These are phyloP conservation scores for Nautilus pompilius DNA, from an alignment of 1,140 invertebrate genomes.

Conservation along the genomic window DNA sequence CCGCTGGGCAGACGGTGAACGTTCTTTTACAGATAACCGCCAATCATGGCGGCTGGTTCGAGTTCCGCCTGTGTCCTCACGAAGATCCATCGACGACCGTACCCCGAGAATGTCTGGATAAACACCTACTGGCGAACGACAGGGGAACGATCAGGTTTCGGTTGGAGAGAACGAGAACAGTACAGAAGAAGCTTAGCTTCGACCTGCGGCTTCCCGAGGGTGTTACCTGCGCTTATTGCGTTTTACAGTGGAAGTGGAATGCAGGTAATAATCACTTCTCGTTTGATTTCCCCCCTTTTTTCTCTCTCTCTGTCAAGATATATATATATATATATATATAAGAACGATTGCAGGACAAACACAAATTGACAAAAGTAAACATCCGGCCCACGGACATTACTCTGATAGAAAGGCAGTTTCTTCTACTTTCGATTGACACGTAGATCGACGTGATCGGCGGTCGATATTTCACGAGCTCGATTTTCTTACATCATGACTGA, in stretches of 20 bases:
- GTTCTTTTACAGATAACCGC: conserved; percentile 32
- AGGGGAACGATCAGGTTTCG: conserved; percentile 7
- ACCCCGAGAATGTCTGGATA: conserved; percentile 25
- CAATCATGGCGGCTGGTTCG: conserved; percentile 39
- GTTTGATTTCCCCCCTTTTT: neutral
- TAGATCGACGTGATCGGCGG: too few species aligned
- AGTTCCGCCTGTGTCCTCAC: conserved; percentile 39
- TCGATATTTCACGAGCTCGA: too few species aligned
- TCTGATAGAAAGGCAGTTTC: too few species aligned
- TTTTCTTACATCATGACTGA: too few species aligned
- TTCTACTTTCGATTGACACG: too few species aligned
- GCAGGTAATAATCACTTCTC: conserved; percentile 63
- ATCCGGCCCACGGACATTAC: too few species aligned
- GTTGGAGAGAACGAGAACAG: neutral
- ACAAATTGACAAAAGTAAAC: too few species aligned
- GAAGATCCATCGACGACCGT: conserved; percentile 58
- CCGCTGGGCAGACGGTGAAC: conserved; percentile 62
- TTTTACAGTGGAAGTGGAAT: conserved; percentile 85
- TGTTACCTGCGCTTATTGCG: conserved; percentile 80
- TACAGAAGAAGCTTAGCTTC: conserved; percentile 3
- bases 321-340: too few species aligned
- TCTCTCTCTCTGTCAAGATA: conserved; percentile 1
- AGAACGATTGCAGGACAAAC: too few species aligned
- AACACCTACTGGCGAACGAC: conserved; percentile 10
- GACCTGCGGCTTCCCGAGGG: conserved; percentile 66